A percentile compares a stretch with the other conserved stretches of the same genome.
Conservation (phyloP, 2,888 invertebrate genomes). For the Pachydiplax longipennis region DNA sequence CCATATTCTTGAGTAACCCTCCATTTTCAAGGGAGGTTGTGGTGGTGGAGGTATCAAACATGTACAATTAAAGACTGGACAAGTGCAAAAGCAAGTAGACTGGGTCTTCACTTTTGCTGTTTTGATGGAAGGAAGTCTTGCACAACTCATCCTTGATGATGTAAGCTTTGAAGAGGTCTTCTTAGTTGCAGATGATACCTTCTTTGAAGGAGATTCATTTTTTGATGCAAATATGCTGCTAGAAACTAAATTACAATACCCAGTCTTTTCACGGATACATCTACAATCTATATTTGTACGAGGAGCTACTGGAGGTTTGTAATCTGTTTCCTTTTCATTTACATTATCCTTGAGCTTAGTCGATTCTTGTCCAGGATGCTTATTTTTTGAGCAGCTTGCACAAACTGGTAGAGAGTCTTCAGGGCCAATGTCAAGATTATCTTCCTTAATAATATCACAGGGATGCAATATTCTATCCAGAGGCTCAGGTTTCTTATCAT, state of each 20-base stretch:
- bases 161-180: neutral
- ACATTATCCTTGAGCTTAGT: neutral
- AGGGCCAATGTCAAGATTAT: neutral
- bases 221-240: neutral
- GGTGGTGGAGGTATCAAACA: slow-evolving; percentile 17
- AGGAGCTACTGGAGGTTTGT: slow-evolving; percentile 21
- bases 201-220: neutral
- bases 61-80: slow-evolving; percentile 8
- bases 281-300: slow-evolving; percentile 21
- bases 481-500: neutral
- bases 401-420: neutral
- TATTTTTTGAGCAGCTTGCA: slow-evolving; percentile 12
- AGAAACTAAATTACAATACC: slow-evolving; percentile 25
- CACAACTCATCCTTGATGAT: slow-evolving; percentile 2
- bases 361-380: neutral
- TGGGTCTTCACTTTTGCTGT: neutral
- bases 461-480: neutral
- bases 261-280: slow-evolving; percentile 11
- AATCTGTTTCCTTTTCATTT: neutral
- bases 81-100: neutral
- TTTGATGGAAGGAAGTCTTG: neutral
- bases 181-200: neutral
- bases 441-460: slow-evolving; percentile 13
- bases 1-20: slow-evolving; percentile 9
- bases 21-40: neutral